Conservation (phyloP, 2,113 vertebrate species). For the Felis catus region DNA sequence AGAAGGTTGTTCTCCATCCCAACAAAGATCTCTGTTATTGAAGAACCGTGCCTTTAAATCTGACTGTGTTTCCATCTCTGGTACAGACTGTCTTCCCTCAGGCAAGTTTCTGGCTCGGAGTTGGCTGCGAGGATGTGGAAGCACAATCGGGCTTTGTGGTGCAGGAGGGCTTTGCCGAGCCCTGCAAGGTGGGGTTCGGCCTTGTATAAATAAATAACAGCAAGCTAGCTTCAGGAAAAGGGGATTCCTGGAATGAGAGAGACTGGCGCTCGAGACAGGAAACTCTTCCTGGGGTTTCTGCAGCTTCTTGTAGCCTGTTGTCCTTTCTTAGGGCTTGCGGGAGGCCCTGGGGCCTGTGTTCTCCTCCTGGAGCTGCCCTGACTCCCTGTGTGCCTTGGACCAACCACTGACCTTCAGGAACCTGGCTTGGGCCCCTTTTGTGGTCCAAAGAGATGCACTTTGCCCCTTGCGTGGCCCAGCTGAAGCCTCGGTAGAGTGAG, state of each 20-base stretch:
- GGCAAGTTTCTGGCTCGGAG: conserved; percentile 5
- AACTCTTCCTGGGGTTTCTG: conserved; percentile 26
- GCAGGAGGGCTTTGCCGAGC: background rate
- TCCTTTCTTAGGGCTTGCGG: background rate
- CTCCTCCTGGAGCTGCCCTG: background rate
- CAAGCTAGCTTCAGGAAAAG: conserved; percentile 50
- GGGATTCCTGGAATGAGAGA: conserved; percentile 61
- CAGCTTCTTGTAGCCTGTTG: background rate
- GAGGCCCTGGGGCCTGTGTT: too few species aligned
- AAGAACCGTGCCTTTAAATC: background rate
- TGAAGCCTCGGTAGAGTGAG: background rate
- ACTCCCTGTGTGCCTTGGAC: background rate
- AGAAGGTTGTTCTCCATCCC: background rate
- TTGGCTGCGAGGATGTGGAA: conserved; percentile 30
- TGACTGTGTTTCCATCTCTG: background rate
- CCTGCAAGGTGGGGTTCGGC: conserved; percentile 55
- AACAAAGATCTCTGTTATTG: background rate
- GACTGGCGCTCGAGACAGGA: background rate
- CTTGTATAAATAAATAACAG: conserved; percentile 62
- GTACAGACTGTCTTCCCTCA: conserved; percentile 28
- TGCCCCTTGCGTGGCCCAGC: background rate
- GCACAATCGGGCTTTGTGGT: conserved; percentile 52
- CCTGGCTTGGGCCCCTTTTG: accelerated
- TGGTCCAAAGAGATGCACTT: background rate
- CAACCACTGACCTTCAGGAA: background rate